Evolutionary conservation across 1,140 invertebrate genomes (phyloP), one percentile per base, ranked within the genome.

Genomic region (Drosophila hydei): DNA sequence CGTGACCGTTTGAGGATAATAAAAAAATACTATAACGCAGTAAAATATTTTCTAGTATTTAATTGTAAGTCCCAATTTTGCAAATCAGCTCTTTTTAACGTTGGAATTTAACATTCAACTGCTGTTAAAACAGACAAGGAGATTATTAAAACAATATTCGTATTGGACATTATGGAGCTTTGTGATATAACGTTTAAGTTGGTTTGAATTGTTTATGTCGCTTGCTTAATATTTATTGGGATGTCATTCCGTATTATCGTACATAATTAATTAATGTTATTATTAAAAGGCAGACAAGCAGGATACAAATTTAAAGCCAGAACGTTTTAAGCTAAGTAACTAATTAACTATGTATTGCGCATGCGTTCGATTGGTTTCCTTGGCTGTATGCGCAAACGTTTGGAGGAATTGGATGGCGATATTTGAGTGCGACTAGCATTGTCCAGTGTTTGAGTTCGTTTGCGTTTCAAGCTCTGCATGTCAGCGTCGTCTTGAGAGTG

Each of bases 311-410:
- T n/a, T n/a, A 14, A 21, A 19, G 14, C 16, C 30, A 33, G 3
- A 33, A 11, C 30, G 12, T 33, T 33, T 33, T 11, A 33, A 33
- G 12, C 3, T 11, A 33, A 11, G 11, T 33, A 4, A 3, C 9
- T 11, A 11, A 33, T 33, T 11, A 3, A n/a, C 27, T 75, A 72
- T 27, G 50, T 72, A 18, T 67, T 61, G 5, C 84, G 89, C 89
- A 89, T 84, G 5, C 89, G 89, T 25, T 89, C 89, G 19, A 91
- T 75, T 5, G 89, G 89, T 19, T 89, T 81, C 8, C 89, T 79
- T 30, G 69, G 33, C 14, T 90, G 85, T 16, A 91, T 91, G 30
- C 89, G 89, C n/a, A 91, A 75, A 25, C 89, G 79, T 43, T 91
- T 91, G 1, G 89, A 84, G 2, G 81, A 87, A 12, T 67, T 79